phyloP scores from a whole-genome alignment of 2,888 invertebrate species.

The Tridacna gigas region DNA sequence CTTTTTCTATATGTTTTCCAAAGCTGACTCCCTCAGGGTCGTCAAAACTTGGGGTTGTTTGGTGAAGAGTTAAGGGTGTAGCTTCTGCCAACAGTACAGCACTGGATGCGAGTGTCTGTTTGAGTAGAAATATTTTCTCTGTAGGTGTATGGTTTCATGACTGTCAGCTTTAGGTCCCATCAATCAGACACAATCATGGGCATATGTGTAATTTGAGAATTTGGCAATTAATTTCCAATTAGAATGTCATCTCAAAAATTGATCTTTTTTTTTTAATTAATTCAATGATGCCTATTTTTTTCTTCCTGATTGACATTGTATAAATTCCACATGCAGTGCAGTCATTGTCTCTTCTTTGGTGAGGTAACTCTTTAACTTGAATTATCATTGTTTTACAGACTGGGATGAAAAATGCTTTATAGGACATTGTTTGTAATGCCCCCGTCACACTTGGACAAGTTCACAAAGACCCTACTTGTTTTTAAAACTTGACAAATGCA shows the following conservation, averaged over 20 bases:
- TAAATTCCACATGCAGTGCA: neutral
- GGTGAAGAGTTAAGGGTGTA: too few species aligned
- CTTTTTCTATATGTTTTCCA: too few species aligned
- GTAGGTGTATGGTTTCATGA: conserved; percentile 14
- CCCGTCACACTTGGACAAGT: too few species aligned
- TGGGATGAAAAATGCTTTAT: too few species aligned
- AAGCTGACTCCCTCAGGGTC: too few species aligned
- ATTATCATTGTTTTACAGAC: too few species aligned
- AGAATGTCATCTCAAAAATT: conserved; percentile 25
- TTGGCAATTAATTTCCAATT: conserved; percentile 29
- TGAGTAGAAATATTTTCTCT: neutral
- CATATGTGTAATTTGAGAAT: conserved; percentile 14
- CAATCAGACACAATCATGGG: conserved; percentile 1
- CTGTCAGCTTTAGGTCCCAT: neutral
- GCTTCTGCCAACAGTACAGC: too few species aligned
- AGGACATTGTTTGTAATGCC: too few species aligned
- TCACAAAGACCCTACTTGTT: too few species aligned
- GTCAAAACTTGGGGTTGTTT: too few species aligned
- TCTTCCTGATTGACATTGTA: neutral
- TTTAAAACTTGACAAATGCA: too few species aligned
- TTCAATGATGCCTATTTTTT: neutral
- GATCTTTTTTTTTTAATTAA: conserved; percentile 11
- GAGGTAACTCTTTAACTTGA: too few species aligned
- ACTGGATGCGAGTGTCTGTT: neutral
- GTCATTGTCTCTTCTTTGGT: neutral